Evolutionary conservation across 2,113 vertebrate genomes (phyloP).

Genomic region (Scomber japonicus): DNA sequence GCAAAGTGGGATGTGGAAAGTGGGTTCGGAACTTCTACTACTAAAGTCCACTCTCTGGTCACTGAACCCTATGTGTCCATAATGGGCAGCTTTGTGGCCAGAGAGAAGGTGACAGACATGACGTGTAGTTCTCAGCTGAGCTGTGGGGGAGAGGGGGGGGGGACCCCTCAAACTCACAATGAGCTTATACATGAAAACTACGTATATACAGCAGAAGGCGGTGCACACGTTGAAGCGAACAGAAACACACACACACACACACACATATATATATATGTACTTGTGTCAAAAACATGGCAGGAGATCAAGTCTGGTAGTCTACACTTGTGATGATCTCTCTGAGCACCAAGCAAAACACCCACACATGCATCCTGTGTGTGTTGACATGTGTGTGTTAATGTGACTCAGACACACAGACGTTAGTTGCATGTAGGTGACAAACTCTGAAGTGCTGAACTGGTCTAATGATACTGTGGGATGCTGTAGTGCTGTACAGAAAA

Average conservation of each 20-base stretch:
- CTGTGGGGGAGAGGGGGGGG: constrained; percentile 52
- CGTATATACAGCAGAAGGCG: constrained; percentile 30
- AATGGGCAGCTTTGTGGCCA: constrained; percentile 79
- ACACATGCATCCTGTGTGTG: constrained; percentile 55
- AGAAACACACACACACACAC: constrained; percentile 38
- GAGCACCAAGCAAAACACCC: constrained; percentile 28
- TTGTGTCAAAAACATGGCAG: constrained; percentile 32
- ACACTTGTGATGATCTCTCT: constrained; percentile 37
- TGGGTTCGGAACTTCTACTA: constrained; percentile 39
- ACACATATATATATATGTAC: neutral
- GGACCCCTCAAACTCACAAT: constrained; percentile 65
- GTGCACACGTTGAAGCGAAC: constrained; percentile 17
- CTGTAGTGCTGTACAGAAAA: neutral
- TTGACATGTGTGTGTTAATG: constrained; percentile 54
- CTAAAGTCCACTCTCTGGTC: constrained; percentile 63
- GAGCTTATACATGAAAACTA: constrained; percentile 64
- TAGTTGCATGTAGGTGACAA: constrained; percentile 41
- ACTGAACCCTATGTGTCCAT: constrained; percentile 63
- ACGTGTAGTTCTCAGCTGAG: constrained; percentile 72
- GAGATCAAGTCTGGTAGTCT: constrained; percentile 12
- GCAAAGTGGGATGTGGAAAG: constrained; percentile 1
- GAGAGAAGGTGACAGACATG: constrained; percentile 80
- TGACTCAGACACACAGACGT: constrained; percentile 38
- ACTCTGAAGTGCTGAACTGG: constrained; percentile 5
- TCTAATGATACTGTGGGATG: constrained; percentile 15